phyloP scores from a whole-genome alignment of 1,140 invertebrate genomes.

The Neodiprion fabricii region DNA sequence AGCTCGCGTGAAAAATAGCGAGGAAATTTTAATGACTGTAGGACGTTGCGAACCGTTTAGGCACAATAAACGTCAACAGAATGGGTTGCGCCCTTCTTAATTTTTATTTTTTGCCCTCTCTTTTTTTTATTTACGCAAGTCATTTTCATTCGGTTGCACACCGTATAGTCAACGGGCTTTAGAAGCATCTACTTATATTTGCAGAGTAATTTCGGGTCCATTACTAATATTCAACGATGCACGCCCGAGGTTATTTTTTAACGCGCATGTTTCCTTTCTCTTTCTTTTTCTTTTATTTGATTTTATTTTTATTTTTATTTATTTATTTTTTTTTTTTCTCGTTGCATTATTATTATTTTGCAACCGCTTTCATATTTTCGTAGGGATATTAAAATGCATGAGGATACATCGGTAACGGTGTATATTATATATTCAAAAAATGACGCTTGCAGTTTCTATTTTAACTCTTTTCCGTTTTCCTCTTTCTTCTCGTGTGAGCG shows the following conservation, averaged over 20 bases:
- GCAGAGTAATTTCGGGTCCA: slow-evolving; percentile 4
- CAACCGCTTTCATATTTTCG: slow-evolving; percentile 19
- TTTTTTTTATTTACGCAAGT: slow-evolving; percentile 42
- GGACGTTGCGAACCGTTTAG: slow-evolving; percentile 42
- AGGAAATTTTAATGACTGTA: slow-evolving; percentile 46
- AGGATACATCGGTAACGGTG: background rate
- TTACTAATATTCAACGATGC: background rate
- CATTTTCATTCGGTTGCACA: slow-evolving; percentile 41
- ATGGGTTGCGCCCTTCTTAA: slow-evolving; percentile 37
- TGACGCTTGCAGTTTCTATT: slow-evolving; percentile 1
- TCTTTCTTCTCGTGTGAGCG: background rate
- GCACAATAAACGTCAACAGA: slow-evolving; percentile 52
- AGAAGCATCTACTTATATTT: background rate
- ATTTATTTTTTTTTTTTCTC: slow-evolving; percentile 33
- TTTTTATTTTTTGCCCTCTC: slow-evolving; percentile 17
- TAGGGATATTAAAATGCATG: background rate
- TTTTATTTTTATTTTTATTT: slow-evolving; percentile 29
- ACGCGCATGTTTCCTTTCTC: background rate
- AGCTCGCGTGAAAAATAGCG: slow-evolving; percentile 18
- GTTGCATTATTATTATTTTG: background rate
- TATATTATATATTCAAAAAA: slow-evolving; percentile 19
- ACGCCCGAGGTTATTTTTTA: background rate
- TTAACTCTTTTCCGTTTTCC: background rate
- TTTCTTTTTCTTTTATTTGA: too few species aligned
- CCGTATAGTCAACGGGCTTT: too few species aligned